These are phyloP conservation scores for Syngnathoides biaculeatus DNA, from an alignment of 2,113 vertebrate genomes.

Conservation along the genomic window DNA sequence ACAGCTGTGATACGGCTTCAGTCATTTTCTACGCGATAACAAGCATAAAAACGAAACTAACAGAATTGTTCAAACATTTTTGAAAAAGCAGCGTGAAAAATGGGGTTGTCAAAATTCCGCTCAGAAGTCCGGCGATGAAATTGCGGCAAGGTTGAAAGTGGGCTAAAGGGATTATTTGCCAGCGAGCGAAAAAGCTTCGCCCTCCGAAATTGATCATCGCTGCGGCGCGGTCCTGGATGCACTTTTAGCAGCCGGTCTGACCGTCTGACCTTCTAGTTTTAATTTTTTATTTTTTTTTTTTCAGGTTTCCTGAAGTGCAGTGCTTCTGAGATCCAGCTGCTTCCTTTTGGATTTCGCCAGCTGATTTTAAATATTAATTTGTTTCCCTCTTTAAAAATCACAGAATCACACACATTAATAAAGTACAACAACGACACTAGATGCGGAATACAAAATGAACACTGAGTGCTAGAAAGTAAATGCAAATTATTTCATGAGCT, in stretches of 20 bases:
- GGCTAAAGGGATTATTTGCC: constrained; percentile 6
- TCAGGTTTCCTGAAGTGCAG: background rate
- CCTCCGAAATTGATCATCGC: constrained; percentile 4
- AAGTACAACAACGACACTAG: no score
- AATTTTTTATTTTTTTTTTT: background rate
- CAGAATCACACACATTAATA: no score
- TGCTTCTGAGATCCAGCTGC: background rate
- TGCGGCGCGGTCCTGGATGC: background rate
- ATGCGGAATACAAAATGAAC: no score
- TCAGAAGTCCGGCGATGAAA: constrained; percentile 1
- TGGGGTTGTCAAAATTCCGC: background rate
- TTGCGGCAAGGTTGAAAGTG: background rate
- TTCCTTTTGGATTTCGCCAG: background rate
- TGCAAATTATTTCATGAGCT: no score
- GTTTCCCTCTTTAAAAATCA: background rate
- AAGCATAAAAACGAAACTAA: background rate
- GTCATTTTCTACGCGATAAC: background rate
- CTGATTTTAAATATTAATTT: background rate
- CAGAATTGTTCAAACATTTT: background rate
- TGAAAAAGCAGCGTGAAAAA: background rate
- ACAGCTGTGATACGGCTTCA: background rate
- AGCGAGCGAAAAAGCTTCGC: background rate
- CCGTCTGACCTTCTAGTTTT: background rate
- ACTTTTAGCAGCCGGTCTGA: background rate
- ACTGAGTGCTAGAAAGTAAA: no score